Base-by-base conservation (phyloP, 2,113 vertebrate species). In the Mastomys natalensis region DNA sequence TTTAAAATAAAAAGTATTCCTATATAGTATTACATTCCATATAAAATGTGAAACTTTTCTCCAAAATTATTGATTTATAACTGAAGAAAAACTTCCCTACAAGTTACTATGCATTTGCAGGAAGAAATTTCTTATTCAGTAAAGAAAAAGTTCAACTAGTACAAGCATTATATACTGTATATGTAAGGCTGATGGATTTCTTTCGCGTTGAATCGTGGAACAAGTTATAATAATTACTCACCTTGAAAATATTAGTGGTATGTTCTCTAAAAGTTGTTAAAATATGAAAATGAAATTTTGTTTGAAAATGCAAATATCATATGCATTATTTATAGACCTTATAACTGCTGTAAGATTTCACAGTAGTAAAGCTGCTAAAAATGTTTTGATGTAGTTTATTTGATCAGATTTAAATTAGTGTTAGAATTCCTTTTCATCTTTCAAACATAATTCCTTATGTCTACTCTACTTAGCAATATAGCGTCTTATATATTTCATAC, bases 381-480 rank as follows among this genome's bases (percentile, higher is more conserved):
- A 89, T 3, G 76, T 64, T 58, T 76, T 95, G 68, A 62, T 82
- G 9, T 84, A n/a, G 91, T 90, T 87, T 74, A 91, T 91, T 93
- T 94, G 43, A 82, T 84, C 53, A 89, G 15, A 78, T 51, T 93
- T 91, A 89, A 90, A 85, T 51, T 93, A 85, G 93, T 93, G 58
- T 84, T 64, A 45, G 2, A 90, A 88, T 21, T 53, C 4, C 31
- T 84, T 92, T 45, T 16, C 48, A 62, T 91, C 4, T 88, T 92
- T 40, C 37, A 95, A 73, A 82, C 45, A 92, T 78, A 58, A 64
- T 90, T 64, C 4, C 70, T 19, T 40, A 73, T 88, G 84, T 95
- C 26, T 1, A 78, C 66, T 94, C n/a, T 2, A 78, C 70, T 92
- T 40, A 55, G 3, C 7, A 94, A 40, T 3, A 34, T 7, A 89